Base-by-base conservation (phyloP, 2,888 invertebrate genomes). In the Drosophila emarginata region DNA sequence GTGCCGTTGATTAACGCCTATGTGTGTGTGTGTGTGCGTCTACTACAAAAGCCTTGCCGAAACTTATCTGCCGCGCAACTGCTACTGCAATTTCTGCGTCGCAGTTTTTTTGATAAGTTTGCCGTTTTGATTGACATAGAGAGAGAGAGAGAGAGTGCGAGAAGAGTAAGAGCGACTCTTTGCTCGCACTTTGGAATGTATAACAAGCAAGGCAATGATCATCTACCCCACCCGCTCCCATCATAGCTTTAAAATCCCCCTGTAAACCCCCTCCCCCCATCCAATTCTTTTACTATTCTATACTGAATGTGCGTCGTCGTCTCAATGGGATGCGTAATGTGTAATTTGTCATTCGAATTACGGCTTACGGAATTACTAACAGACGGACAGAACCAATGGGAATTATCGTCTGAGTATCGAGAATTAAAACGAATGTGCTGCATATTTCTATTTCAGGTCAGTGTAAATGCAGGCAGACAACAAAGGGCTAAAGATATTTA, bases 251-350 rank as follows among this genome's bases (percentile, higher is more conserved):
- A n/a, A n/a, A n/a, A n/a, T n/a, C n/a, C n/a, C 23, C 39, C 18
- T 26, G 6, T 5, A 4, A 4, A 4, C 26, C 28, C 12, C 53
- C 14, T 6, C 28, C 11, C 15, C 18, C 11, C 28, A 23, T 36
- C 63, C 64, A 64, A 62, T 11, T 32, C 45, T 45, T 21, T 45
- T 4, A 12, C 45, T 18, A 18, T 2, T 32, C 9, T 32, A 32
- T 9, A 32, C 32, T 32, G 3, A 32, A 32, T 32, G 7, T 32
- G 7, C 65, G 54, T 51, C 63, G 54, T 51, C 50, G 61, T 72
- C 78, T 87, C 75, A 85, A 88, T 85, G 85, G 85, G 76, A 83
- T 88, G 87, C 87, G 88, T 88, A 88, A 83, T 85, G 78, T 76
- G 66, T 66, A 54, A 37, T 37, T 21, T 61, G 45, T 45, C 18